Evolutionary conservation across 2,113 vertebrate genomes (phyloP).

Genomic region (Cyprinodon brontotheroides): DNA sequence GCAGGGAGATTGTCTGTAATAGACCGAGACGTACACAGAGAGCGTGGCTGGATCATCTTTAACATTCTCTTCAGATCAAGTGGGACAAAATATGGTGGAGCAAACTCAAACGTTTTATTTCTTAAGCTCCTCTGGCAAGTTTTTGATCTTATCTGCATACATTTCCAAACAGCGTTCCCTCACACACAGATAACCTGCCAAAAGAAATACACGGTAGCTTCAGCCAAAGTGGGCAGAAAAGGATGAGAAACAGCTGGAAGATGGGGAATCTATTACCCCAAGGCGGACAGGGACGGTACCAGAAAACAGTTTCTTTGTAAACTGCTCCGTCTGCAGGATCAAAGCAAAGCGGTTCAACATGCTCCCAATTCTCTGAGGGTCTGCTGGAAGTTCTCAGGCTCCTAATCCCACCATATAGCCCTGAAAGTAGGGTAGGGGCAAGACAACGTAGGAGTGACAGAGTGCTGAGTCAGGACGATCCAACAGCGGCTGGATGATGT

Average conservation of each 20-base stretch:
- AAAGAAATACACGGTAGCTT: constrained; percentile 35
- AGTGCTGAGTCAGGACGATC: constrained; percentile 34
- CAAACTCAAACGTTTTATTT: neutral
- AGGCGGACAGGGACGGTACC: constrained; percentile 48
- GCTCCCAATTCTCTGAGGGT: constrained; percentile 53
- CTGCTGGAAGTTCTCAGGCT: constrained; percentile 68
- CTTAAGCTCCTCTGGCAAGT: constrained; percentile 24
- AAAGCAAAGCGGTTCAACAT: constrained; percentile 68
- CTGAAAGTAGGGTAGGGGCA: constrained; percentile 25
- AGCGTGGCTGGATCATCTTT: constrained; percentile 20
- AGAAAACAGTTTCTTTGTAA: constrained; percentile 58
- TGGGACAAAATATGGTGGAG: constrained; percentile 4
- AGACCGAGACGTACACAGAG: constrained; percentile 10
- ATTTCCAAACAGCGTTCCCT: constrained; percentile 41
- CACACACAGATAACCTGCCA: constrained; percentile 55
- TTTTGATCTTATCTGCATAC: constrained; percentile 51
- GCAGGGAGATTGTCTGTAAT: constrained; percentile 19
- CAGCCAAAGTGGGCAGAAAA: constrained; percentile 35
- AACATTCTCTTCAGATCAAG: constrained; percentile 15
- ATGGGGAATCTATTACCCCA: constrained; percentile 51
- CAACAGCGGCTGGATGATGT: constrained; percentile 36
- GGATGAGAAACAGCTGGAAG: constrained; percentile 44
- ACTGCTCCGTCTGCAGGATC: constrained; percentile 62
- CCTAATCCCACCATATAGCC: constrained; percentile 39
- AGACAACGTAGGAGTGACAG: constrained; percentile 33